phyloP scores from a whole-genome alignment of 2,888 invertebrate species.

The Euproctis similis region DNA sequence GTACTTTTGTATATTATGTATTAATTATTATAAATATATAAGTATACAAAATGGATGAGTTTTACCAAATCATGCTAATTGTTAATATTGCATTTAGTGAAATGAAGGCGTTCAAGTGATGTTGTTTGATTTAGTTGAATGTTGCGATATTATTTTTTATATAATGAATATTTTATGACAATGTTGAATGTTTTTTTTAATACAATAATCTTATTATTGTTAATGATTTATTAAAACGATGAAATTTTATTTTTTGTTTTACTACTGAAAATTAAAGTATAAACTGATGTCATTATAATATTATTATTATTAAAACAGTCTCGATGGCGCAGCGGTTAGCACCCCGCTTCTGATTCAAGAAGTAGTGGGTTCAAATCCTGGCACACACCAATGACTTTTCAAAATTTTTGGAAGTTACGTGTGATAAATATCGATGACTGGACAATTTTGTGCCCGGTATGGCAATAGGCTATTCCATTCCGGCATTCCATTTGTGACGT shows the following conservation, averaged over 20 bases:
- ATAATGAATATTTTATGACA: slow-evolving; percentile 69
- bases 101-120: slow-evolving; percentile 34
- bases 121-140: slow-evolving; percentile 32
- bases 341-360: too few species aligned
- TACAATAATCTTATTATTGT: slow-evolving; percentile 57
- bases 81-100: slow-evolving; percentile 43
- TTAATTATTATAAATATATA: slow-evolving; percentile 23
- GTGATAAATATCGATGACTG: too few species aligned
- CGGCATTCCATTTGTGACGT: too few species aligned
- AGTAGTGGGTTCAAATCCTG: too few species aligned
- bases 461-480: too few species aligned
- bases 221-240: slow-evolving; percentile 57
- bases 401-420: too few species aligned
- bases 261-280: too few species aligned
- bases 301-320: too few species aligned
- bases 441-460: too few species aligned
- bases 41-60: slow-evolving; percentile 22
- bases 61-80: slow-evolving; percentile 57
- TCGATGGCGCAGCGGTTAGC: too few species aligned
- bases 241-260: slow-evolving; percentile 27
- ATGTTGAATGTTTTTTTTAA: slow-evolving; percentile 67
- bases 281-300: too few species aligned
- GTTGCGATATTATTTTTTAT: slow-evolving; percentile 67
- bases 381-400: too few species aligned
- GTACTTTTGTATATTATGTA: slow-evolving; percentile 13